Conservation (phyloP, 2,113 vertebrate genomes). For the Microcebus tavaratra region DNA sequence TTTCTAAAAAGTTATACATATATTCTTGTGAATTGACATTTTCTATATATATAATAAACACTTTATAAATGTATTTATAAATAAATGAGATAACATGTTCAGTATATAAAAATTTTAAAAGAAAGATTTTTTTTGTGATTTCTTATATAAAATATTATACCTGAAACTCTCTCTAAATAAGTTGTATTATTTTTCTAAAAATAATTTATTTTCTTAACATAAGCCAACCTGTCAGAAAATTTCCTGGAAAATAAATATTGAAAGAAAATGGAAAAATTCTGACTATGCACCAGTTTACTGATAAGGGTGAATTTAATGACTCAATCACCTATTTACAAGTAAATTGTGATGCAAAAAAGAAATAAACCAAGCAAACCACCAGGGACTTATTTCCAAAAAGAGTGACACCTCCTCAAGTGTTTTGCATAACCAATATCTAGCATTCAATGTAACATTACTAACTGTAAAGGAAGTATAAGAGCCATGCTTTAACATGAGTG, state of each 20-base stretch:
- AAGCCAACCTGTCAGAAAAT: not conserved
- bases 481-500: not conserved
- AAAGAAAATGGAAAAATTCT: conserved; percentile 26
- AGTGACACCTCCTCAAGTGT: not conserved
- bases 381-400: too few relatives aligned
- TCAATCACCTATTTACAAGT: not conserved
- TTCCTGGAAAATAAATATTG: conserved; percentile 35
- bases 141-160: conserved; percentile 14
- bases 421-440: not conserved
- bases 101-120: not conserved
- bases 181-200: conserved; percentile 38
- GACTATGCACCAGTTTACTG: not conserved
- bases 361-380: too few relatives aligned
- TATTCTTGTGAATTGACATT: not conserved
- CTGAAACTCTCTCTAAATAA: conserved; percentile 16
- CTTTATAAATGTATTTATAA: not conserved
- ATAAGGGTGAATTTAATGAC: conserved; percentile 11
- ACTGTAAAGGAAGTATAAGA: not conserved
- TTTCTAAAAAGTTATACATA: not conserved
- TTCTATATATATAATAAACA: conserved; percentile 10
- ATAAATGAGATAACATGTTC: conserved; percentile 16
- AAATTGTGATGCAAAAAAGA: too few relatives aligned
- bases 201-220: conserved; percentile 23
- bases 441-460: not conserved
- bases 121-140: not conserved